Percentiles rank a stretch among this genome's conserved stretches.
These are phyloP conservation scores for Sarcophaga variegata DNA, from an alignment of 2,888 invertebrate species.

Conservation along the genomic window DNA sequence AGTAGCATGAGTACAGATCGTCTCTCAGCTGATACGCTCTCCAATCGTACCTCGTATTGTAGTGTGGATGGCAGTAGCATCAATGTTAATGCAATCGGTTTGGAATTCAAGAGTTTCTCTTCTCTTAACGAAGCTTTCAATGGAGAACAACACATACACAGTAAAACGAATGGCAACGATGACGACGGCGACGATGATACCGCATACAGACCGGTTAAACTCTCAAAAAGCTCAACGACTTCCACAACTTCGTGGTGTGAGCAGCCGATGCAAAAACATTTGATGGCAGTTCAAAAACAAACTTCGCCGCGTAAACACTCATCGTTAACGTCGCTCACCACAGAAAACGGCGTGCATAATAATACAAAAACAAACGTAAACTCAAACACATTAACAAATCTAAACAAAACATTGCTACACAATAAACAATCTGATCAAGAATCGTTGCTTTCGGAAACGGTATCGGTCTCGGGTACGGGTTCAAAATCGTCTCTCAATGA, in stretches of 20 bases:
- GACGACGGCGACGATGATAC: conserved; percentile 11
- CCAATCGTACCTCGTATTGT: conserved; percentile 80
- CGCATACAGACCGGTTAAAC: conserved; percentile 62
- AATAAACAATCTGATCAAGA: conserved; percentile 54
- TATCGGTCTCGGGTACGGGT: conserved; percentile 59
- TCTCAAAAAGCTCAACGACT: conserved; percentile 68
- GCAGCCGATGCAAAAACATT: conserved; percentile 68
- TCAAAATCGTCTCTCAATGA: conserved; percentile 57
- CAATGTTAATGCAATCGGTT: conserved; percentile 68
- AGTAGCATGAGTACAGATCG: conserved; percentile 75
- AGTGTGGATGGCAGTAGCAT: conserved; percentile 77
- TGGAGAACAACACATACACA: conserved; percentile 53
- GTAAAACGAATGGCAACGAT: conserved; percentile 30
- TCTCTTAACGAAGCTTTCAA: conserved; percentile 77
- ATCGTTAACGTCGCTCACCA: conserved; percentile 75
- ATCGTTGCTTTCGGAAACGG: conserved; percentile 48
- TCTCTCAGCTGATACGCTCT: conserved; percentile 77
- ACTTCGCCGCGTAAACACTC: conserved; percentile 79
- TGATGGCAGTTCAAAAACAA: conserved; percentile 77
- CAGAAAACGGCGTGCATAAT: conserved; percentile 68
- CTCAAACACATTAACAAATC: conserved; percentile 17
- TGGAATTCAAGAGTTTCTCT: conserved; percentile 77
- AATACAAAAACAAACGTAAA: conserved; percentile 1
- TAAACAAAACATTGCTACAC: conserved; percentile 48
- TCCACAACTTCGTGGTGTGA: conserved; percentile 69